Base-by-base conservation (phyloP, 2,888 invertebrate species). In the Leucophenga maculata region DNA sequence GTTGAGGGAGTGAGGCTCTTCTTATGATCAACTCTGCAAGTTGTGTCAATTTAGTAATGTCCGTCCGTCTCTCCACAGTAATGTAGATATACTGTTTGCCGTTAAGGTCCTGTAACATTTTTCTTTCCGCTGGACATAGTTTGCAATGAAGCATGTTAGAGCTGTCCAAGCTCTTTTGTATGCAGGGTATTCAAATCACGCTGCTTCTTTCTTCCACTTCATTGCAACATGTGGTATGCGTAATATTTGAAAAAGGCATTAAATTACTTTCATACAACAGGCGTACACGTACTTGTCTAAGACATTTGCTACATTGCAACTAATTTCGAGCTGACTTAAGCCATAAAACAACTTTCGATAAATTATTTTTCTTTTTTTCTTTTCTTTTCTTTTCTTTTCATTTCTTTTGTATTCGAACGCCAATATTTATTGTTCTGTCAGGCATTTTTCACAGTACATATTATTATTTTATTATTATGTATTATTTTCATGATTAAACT, bases 181-280 rank as follows among this genome's bases (percentile, higher is more conserved):
- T 3, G 26, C 2, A 26, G 26, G 26, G 26, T 26, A 26, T 26
- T 26, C 2, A 4, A 26, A 4, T 26, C n/a, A n/a, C n/a, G n/a
- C n/a, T n/a, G n/a, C n/a, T n/a, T n/a, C n/a, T n/a, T n/a, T n/a
- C n/a, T n/a, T 2, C 4, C 26, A 52, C 70, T 74, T 72, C 75
- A 22, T 16, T 71, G 69, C 77, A 76, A 70, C 75, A 79, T 66
- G 75, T 71, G 76, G 80, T 78, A 82, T 80, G 76, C 80, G 72
- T 69, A 74, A 76, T 77, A 82, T 76, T 74, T 71, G 57, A 67
- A 55, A 76, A 71, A 67, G 67, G 52, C 65, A 72, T 72, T 74
- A 72, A 75, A 78, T 74, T 74, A 74, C 68, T 68, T 50, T 22
- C 11, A 3, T 67, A n/a, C 26, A 16, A 16, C 1, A 2, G n/a